Evolutionary conservation across 2,113 vertebrate species (phyloP).

Genomic region (Nematolebias whitei): DNA sequence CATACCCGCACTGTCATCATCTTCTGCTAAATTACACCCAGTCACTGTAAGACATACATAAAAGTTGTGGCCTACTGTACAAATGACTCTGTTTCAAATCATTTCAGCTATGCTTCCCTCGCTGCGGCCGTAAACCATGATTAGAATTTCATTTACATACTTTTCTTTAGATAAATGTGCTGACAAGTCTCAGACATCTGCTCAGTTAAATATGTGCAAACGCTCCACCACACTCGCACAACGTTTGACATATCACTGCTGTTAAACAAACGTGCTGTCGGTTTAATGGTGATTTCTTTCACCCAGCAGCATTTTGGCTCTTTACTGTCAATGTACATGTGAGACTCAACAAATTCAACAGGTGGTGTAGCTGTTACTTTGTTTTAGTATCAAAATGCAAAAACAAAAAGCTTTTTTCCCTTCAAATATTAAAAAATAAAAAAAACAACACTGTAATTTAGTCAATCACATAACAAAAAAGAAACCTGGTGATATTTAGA

Average conservation of each 20-base stretch:
- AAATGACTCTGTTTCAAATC: neutral
- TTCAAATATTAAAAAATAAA: no score
- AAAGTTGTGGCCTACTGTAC: neutral
- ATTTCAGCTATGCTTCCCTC: neutral
- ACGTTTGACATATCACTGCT: neutral
- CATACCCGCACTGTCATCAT: constrained; percentile 40
- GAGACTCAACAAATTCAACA: neutral
- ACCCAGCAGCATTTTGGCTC: neutral
- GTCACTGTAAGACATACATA: neutral
- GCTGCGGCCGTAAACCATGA: neutral
- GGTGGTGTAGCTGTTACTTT: neutral
- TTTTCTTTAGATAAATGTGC: neutral
- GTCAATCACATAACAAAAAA: no score
- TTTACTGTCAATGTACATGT: neutral
- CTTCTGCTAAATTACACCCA: constrained; percentile 8
- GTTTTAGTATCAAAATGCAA: no score
- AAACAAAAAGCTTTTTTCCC: no score
- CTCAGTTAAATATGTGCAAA: no score
- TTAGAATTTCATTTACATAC: neutral
- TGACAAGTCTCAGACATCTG: neutral
- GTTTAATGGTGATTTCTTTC: neutral
- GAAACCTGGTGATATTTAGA: no score
- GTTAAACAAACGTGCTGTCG: constrained; percentile 1
- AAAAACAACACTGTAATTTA: no score
- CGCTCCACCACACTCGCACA: neutral